These are phyloP conservation scores for Amiota minor DNA, from an alignment of 2,888 invertebrate genomes.

Conservation along the genomic window DNA sequence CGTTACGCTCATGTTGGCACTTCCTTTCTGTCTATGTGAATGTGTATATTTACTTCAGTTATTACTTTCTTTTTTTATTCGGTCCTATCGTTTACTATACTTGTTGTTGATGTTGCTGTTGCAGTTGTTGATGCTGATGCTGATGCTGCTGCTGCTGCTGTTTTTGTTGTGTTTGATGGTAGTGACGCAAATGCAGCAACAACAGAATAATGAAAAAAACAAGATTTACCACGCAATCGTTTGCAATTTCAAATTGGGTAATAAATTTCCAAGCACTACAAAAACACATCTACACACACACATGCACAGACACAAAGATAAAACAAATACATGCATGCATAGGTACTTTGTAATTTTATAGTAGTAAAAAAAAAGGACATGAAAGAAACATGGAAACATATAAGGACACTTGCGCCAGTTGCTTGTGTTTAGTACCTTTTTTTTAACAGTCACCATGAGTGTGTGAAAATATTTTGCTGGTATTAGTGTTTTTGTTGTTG, in stretches of 20 bases:
- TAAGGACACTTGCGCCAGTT: background rate
- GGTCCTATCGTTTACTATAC: background rate
- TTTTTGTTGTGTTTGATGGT: background rate
- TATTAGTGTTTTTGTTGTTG: slow-evolving; percentile 38
- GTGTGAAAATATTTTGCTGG: slow-evolving; percentile 63
- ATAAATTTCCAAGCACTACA: slow-evolving; percentile 59
- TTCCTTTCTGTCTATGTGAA: slow-evolving; percentile 11
- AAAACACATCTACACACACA: slow-evolving; percentile 4
- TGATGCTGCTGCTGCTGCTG: background rate
- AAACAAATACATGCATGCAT: slow-evolving; percentile 1
- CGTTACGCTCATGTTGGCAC: background rate
- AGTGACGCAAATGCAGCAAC: background rate
- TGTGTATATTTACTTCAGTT: background rate
- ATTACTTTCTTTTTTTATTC: background rate
- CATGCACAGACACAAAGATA: slow-evolving; percentile 42
- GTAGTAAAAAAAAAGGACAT: too few species aligned
- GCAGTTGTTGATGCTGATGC: background rate
- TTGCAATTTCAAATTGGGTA: slow-evolving; percentile 69
- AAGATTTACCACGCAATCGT: slow-evolving; percentile 66
- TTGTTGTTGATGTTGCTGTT: background rate
- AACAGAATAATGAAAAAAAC: slow-evolving; percentile 28
- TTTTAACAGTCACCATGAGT: slow-evolving; percentile 48
- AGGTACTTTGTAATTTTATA: too few species aligned
- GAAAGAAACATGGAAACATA: too few species aligned
- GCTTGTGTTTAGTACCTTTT: slow-evolving; percentile 13